phyloP scores from a whole-genome alignment of 1,140 invertebrate genomes.

The Saxidomus purpurata region DNA sequence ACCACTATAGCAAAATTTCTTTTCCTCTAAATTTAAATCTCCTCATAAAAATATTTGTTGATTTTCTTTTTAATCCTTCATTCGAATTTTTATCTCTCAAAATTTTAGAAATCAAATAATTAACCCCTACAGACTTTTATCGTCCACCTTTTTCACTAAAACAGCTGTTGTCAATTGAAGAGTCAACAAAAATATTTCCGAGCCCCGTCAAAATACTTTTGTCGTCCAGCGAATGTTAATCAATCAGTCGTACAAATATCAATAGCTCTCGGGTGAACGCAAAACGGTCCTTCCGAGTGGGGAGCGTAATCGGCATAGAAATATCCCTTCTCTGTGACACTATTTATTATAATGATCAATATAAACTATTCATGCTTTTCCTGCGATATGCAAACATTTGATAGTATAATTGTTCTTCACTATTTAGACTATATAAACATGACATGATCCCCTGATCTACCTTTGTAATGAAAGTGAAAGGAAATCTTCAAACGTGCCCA shows the following conservation, averaged over 20 bases:
- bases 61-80: neutral
- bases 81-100: neutral
- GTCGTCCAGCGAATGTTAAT: slow-evolving; percentile 15
- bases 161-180: slow-evolving; percentile 17
- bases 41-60: too few species aligned
- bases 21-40: too few species aligned
- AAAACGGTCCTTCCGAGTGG: slow-evolving; percentile 18
- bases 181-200: slow-evolving; percentile 21
- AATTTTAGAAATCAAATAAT: too few species aligned
- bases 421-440: neutral
- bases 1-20: too few species aligned
- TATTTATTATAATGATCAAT: slow-evolving; percentile 40
- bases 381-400: slow-evolving; percentile 30
- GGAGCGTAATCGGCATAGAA: slow-evolving; percentile 20
- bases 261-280: slow-evolving; percentile 26
- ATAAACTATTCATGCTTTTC: slow-evolving; percentile 22
- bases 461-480: neutral
- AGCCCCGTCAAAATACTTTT: slow-evolving; percentile 31
- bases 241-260: slow-evolving; percentile 14
- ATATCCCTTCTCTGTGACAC: slow-evolving; percentile 10
- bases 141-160: slow-evolving; percentile 3
- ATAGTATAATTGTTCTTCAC: neutral
- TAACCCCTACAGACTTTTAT: neutral
- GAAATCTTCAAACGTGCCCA: neutral
- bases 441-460: neutral